Percentiles rank a stretch among this genome's conserved stretches.
Evolutionary conservation across 2,113 vertebrate species (phyloP).

Genomic region (Rhea pennata): DNA sequence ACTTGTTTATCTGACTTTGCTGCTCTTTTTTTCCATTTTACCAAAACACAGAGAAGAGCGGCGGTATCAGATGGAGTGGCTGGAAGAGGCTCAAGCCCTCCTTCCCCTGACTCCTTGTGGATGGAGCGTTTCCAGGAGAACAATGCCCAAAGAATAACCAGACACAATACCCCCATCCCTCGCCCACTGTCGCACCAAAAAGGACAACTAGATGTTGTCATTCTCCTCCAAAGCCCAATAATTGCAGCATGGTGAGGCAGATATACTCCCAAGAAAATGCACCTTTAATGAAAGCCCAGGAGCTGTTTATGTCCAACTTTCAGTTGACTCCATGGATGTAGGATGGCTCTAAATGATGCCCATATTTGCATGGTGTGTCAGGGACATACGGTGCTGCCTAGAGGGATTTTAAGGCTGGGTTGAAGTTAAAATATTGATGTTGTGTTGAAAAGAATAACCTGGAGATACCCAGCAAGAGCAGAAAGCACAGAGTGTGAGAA

Average conservation of each 20-base stretch:
- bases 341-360: rapidly evolving
- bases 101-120: slow-evolving; percentile 50
- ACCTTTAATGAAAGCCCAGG: neutral
- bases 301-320: neutral
- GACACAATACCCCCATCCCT: neutral
- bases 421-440: neutral
- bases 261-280: rapidly evolving
- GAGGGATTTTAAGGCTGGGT: neutral
- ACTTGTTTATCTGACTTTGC: slow-evolving; percentile 73
- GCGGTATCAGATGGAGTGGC: neutral
- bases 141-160: slow-evolving; percentile 20
- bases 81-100: slow-evolving; percentile 69
- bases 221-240: neutral
- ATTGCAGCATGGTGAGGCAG: rapidly evolving
- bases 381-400: rapidly evolving
- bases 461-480: neutral
- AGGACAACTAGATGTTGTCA: neutral
- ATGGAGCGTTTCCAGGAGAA: neutral
- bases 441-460: rapidly evolving
- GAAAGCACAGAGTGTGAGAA: neutral
- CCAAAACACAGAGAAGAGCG: slow-evolving; percentile 28
- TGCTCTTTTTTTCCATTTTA: slow-evolving; percentile 50
- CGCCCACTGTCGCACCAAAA: neutral
- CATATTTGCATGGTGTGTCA: rapidly evolving
- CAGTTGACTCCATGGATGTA: neutral